These are phyloP conservation scores for Porites divaricata DNA, from an alignment of 92 coral and sea anemone genomes.

Conservation along the genomic window DNA sequence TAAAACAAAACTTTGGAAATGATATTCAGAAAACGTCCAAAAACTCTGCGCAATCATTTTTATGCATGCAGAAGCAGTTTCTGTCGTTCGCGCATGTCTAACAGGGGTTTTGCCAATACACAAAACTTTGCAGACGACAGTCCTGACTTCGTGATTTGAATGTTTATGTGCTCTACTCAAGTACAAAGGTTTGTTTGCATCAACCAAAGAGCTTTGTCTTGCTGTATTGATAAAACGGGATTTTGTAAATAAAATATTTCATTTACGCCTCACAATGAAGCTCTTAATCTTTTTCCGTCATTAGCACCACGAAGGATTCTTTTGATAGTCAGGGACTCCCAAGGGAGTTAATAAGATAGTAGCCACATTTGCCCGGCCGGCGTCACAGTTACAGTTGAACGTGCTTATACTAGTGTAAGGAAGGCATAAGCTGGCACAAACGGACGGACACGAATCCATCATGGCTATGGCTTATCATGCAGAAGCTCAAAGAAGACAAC, in stretches of 20 bases:
- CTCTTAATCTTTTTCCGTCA: conserved; percentile 24
- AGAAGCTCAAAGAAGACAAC: conserved; percentile 88
- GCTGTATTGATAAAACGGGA: not conserved
- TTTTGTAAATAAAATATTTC: conserved; percentile 19
- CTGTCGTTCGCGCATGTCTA: not conserved
- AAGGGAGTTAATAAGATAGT: not conserved
- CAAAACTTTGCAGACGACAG: not conserved
- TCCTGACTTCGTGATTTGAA: not conserved
- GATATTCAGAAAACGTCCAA: not conserved
- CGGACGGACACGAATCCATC: not conserved
- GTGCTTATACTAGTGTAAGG: not conserved
- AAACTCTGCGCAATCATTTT: not conserved
- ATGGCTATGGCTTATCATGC: conserved; percentile 73
- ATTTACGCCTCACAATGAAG: conserved; percentile 13
- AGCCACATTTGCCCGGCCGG: not conserved
- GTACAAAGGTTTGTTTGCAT: conserved; percentile 9
- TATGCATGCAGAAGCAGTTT: not conserved
- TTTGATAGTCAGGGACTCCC: conserved; percentile 4
- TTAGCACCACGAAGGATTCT: conserved; percentile 1
- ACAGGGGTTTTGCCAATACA: not conserved
- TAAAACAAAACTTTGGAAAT: not conserved
- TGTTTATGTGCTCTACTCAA: not conserved
- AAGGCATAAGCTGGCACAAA: too few species aligned
- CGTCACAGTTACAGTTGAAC: not conserved
- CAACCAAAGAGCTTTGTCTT: conserved; percentile 7